Conservation (phyloP, 2,797 vertebrate genomes). For the Nasua narica region DNA sequence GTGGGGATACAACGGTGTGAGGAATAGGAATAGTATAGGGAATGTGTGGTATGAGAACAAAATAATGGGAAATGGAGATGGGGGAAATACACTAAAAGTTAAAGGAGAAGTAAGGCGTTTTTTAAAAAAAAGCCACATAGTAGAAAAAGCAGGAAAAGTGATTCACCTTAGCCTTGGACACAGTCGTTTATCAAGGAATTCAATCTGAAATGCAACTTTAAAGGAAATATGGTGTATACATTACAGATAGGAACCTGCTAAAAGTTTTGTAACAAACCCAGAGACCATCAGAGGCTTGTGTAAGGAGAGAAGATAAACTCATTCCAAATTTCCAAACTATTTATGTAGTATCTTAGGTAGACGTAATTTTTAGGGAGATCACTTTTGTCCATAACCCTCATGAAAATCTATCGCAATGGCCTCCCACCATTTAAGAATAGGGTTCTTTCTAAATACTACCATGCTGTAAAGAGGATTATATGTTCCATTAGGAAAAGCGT, state of each 20-base stretch:
- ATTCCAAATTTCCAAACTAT: constrained; percentile 4
- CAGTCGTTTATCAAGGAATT: constrained; percentile 29
- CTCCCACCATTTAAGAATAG: not conserved
- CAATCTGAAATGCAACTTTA: constrained; percentile 49
- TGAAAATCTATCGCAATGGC: not conserved
- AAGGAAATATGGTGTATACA: not conserved
- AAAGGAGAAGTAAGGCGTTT: not conserved
- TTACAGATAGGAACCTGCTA: not conserved
- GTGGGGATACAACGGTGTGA: not conserved
- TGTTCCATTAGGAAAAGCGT: not conserved
- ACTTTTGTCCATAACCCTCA: constrained; percentile 12
- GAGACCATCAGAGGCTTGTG: not conserved
- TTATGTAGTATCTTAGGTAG: not conserved
- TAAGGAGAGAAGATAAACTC: not conserved
- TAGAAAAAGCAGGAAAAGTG: constrained; percentile 35
- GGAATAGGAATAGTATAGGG: not conserved
- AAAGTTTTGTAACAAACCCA: constrained; percentile 36
- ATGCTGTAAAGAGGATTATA: not conserved
- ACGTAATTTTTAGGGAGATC: constrained; percentile 19
- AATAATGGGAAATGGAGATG: constrained; percentile 36
- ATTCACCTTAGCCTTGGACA: constrained; percentile 61
- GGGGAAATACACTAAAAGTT: constrained; percentile 43
- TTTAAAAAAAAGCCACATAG: not conserved
- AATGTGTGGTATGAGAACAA: constrained; percentile 3
- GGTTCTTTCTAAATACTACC: constrained; percentile 24